Evolutionary conservation across 2,888 invertebrate genomes (phyloP).

Genomic region (Elgonia sp.): DNA sequence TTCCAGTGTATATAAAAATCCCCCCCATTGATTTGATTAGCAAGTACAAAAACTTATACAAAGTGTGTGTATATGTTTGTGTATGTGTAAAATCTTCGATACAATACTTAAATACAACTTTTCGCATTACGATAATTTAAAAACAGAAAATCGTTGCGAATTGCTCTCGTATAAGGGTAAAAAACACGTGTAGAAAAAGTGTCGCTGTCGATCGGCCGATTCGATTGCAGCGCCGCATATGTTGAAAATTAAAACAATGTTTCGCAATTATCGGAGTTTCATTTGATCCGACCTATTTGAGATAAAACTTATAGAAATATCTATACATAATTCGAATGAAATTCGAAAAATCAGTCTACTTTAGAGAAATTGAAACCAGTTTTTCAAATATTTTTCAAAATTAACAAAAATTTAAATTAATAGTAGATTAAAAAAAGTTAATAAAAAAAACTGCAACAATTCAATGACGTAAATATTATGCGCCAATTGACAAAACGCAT

Average conservation of each 20-base stretch:
- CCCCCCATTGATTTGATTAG: slow-evolving; percentile 23
- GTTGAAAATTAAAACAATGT: not conserved
- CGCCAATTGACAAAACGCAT: not conserved
- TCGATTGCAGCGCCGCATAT: slow-evolving; percentile 19
- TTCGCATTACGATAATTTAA: slow-evolving; percentile 67
- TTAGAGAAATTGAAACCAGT: no score
- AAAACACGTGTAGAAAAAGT: slow-evolving; percentile 80
- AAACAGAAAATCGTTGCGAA: slow-evolving; percentile 29
- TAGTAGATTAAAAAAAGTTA: not conserved
- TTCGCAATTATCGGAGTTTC: not conserved
- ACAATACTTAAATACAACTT: slow-evolving; percentile 75
- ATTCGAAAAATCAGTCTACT: no score
- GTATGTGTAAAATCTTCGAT: not conserved
- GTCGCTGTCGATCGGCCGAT: slow-evolving; percentile 56
- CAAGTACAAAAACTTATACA: slow-evolving; percentile 53
- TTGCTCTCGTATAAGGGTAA: slow-evolving; percentile 73
- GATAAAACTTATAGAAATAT: not conserved
- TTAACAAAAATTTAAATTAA: no score
- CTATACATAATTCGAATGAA: not conserved
- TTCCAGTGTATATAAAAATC: slow-evolving; percentile 21
- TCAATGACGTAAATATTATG: not conserved
- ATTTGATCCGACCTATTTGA: slow-evolving; percentile 14
- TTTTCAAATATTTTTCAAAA: no score
- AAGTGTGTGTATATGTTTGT: slow-evolving; percentile 22
- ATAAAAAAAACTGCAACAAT: not conserved